Base-by-base conservation (phyloP, 2,888 invertebrate species). In the Pilophorus perplexus region DNA sequence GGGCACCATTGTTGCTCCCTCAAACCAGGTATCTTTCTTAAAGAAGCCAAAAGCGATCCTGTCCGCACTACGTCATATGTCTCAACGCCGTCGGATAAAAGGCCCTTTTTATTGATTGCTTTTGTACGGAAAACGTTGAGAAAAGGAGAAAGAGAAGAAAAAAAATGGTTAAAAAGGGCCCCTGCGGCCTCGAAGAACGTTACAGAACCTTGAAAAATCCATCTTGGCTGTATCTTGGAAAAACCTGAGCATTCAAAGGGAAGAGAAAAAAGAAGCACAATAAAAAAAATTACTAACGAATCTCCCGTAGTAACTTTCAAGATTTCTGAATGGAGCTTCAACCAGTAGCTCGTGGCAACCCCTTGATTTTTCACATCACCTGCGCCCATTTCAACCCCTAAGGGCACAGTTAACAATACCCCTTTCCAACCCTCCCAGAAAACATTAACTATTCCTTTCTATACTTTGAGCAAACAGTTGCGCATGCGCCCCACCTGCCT, bases 221-320 rank as follows among this genome's bases (percentile, higher is more conserved):
- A 52, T 52, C 52, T 22, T 22, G 46, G 52, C 42, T 42, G 59
- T 59, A 59, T 42, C 59, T 42, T 23, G 8, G 25, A 42, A 20
- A 42, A 48, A 33, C 12, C 33, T 33, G 6, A 33, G 28, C 18
- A 57, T 40, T 37, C 40, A 40, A 40, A 40, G 59, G 59, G 59
- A 55, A 55, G 55, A 38, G 27, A 28, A 52, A 28, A 52, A 28
- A 28, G 23, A 16, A 18, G 48, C 42, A 37, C 33, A 16, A 42
- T 23, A 59, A 59, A 59, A 59, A 59, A 59, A 40, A 42, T 59
- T 59, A 59, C 59, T 59, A 59, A 59, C 59, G 59, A 59, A 59
- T 59, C 27, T 25, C 8, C 27, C 59, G 59, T 59, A 59, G 59
- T 59, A 59, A 59, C 40, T 40, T 59, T 40, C 22, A 22, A 42